Evolutionary conservation across 2,888 invertebrate genomes (phyloP), one percentile per base, ranked within the genome.

Genomic region (Altica lythri): DNA sequence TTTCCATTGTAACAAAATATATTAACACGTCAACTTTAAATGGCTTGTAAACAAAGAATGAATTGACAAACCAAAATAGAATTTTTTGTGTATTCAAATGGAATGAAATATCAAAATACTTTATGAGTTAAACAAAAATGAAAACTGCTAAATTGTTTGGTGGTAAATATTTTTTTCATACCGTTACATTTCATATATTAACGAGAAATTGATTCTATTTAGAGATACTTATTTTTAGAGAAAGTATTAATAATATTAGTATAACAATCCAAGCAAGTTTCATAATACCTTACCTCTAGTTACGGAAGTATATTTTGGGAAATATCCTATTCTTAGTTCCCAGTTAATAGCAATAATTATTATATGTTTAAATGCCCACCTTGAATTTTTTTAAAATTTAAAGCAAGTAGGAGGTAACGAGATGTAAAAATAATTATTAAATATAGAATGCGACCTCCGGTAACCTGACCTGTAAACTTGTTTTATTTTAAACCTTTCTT

Each of bases 231-330:
- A 30, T 30, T 12, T 30, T 30, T 30, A 30, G 30, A 4, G 12
- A 30, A 30, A 30, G 30, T 30, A 13, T 30, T 30, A 30, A 30
- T 30, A 30, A n/a, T n/a, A n/a, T n/a, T n/a, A n/a, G n/a, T n/a
- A n/a, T n/a, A n/a, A n/a, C n/a, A n/a, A n/a, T 30, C 10, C 30
- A 3, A 30, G 12, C 13, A 10, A 4, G 13, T 30, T 30, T 12
- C 13, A 12, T 30, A 4, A 30, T 13, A 12, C 13, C 30, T 13
- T 4, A 30, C 10, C 5, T 30, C 30, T 10, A 3, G 30, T 30
- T 12, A 13, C 13, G 30, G 30, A 30, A 4, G 30, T 12, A 3
- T 30, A 30, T 12, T 30, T 30, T 30, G 30, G 13, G 13, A 30
- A 30, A 30, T 12, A 12, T 30, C 2, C 30, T 30, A 30, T 30